Evolutionary conservation across 2,888 invertebrate genomes (phyloP), one percentile per base, ranked within the genome.

Genomic region (Drosophila stalkeri): DNA sequence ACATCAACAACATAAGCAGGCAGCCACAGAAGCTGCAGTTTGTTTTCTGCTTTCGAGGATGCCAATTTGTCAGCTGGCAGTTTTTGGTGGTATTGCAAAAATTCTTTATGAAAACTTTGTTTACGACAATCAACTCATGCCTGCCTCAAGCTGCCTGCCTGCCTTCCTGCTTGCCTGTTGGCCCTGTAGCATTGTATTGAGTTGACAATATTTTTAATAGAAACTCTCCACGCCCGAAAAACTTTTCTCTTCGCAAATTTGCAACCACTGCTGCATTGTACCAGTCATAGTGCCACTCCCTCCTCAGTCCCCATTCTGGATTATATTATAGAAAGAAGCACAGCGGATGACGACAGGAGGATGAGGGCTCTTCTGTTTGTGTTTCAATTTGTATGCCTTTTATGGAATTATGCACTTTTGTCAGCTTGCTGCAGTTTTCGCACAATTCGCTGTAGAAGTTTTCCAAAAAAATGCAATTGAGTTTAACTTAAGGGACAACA

Each of bases 141-240:
- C 65, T 52, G 72, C 67, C 65, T 55, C 60, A 68, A 63, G 56
- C 67, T 47, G 57, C 64, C 59, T 52, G 56, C 35, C 63, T 33
- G 52, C 64, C 59, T 52, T 54, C 35, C 63, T 33, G 52, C 23
- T 14, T 41, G 27, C 39, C 51, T 11, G 23, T 43, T 23, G 9
- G 49, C 39, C 27, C 47, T 47, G 54, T 18, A 64, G 66, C 43
- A 67, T 68, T 79, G 82, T 90, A 88, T 90, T 90, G 88, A 85
- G 89, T 90, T 85, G 86, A 85, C 90, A 90, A 90, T 90, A 88
- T 90, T 90, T 85, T 85, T 85, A 85, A 85, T 90, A 88, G 88
- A 90, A 90, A 88, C 88, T 79, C 77, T 64, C 80, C 68, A 67
- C 72, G 72, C 75, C 64, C 55, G 55, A 68, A 77, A 79, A 85